These are phyloP conservation scores for Diarsia dahlii DNA, from an alignment of 2,888 invertebrate genomes.

Conservation along the genomic window DNA sequence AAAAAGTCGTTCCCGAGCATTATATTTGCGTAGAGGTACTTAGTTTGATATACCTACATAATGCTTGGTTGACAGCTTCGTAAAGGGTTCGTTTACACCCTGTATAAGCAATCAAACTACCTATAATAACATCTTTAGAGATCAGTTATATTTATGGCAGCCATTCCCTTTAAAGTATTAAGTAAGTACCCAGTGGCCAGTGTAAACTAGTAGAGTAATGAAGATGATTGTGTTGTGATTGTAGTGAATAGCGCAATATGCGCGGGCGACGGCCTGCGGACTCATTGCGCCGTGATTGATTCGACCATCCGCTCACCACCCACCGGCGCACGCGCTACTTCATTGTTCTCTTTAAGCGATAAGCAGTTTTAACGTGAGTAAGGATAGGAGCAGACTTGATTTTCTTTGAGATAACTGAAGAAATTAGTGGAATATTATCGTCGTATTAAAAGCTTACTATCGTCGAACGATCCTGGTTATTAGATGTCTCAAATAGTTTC, in stretches of 20 bases:
- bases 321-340: constrained; percentile 34
- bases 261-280: constrained; percentile 47
- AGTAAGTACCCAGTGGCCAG: constrained; percentile 11
- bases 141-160: constrained; percentile 39
- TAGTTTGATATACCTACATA: too few relatives aligned
- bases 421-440: not conserved
- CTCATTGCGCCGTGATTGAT: constrained; percentile 62
- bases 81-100: too few relatives aligned
- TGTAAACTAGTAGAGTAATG: constrained; percentile 29
- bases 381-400: constrained; percentile 26
- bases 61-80: too few relatives aligned
- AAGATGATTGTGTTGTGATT: constrained; percentile 66
- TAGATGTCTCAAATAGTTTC: too few relatives aligned
- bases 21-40: too few relatives aligned
- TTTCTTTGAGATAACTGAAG: not conserved
- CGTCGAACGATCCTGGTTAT: too few relatives aligned
- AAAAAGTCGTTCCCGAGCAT: too few relatives aligned
- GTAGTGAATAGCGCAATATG: constrained; percentile 51
- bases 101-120: not conserved
- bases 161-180: constrained; percentile 27
- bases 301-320: constrained; percentile 62
- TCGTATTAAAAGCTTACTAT: too few relatives aligned
- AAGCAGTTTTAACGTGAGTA: constrained; percentile 15
- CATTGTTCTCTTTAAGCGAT: constrained; percentile 17
- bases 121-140: not conserved